Conservation (phyloP, 2,113 vertebrate species). For the Emydura subglobosa region DNA sequence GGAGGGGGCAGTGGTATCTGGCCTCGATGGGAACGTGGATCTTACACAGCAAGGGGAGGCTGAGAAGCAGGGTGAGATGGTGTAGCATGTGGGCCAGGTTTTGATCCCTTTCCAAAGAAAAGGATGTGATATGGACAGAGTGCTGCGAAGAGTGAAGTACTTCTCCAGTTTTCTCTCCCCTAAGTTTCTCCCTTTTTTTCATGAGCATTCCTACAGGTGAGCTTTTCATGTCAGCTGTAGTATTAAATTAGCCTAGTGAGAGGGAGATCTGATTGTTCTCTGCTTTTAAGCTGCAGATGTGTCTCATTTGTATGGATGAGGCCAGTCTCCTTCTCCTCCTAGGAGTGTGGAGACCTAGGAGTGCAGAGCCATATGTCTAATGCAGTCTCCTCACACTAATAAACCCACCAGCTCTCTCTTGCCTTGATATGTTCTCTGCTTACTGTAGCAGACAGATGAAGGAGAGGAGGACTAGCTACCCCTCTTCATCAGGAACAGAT, state of each 20-base stretch:
- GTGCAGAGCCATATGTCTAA: background rate
- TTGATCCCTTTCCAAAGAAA: background rate
- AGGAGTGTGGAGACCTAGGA: background rate
- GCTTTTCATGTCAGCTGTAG: background rate
- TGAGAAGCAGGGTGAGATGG: background rate
- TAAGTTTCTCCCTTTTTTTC: fast-evolving
- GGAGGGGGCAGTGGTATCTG: background rate
- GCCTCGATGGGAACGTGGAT: background rate
- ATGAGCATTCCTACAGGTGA: fast-evolving
- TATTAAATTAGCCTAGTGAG: background rate
- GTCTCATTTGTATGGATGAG: background rate
- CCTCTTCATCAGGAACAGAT: background rate
- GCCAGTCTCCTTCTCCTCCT: background rate
- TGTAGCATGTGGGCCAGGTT: background rate
- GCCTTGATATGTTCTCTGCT: fast-evolving
- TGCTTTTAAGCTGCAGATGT: background rate
- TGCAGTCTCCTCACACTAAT: background rate
- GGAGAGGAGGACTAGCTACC: background rate
- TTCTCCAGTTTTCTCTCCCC: background rate
- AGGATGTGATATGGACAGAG: background rate
- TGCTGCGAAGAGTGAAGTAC: background rate
- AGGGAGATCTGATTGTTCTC: background rate
- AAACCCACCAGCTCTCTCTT: background rate
- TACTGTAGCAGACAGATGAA: background rate
- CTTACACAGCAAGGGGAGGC: background rate